Percentiles rank a stretch among this genome's conserved stretches.
phyloP scores from a whole-genome alignment of 2,113 vertebrate genomes.

The Hypomesus transpacificus region DNA sequence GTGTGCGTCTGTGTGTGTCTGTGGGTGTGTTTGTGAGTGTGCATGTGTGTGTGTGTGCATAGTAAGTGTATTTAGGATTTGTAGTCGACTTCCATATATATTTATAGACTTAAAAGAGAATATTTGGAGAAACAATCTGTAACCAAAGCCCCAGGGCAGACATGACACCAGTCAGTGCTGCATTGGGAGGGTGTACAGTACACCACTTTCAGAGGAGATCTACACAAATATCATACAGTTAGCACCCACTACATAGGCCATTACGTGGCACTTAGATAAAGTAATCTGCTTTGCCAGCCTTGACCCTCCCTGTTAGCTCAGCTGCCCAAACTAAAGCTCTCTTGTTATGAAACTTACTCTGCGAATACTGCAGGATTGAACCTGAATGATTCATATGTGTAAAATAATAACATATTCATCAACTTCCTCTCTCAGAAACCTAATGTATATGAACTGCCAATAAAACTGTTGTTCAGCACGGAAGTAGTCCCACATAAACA shows the following conservation, averaged over 20 bases:
- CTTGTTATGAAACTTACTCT: no score
- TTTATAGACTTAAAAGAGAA: no score
- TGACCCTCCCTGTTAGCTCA: slow-evolving; percentile 17
- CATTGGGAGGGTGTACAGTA: not conserved
- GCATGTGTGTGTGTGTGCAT: not conserved
- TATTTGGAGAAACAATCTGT: no score
- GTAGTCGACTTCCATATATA: no score
- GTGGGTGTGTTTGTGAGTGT: not conserved
- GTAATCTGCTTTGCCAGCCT: slow-evolving; percentile 33
- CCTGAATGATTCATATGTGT: no score
- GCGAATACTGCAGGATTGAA: no score
- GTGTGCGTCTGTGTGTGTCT: not conserved
- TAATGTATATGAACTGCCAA: no score
- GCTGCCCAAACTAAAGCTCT: not conserved
- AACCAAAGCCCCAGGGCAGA: no score
- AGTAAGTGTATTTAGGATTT: not conserved
- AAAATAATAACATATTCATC: no score
- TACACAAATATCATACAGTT: slow-evolving; percentile 9
- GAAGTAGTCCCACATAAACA: no score
- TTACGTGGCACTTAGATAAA: slow-evolving; percentile 26
- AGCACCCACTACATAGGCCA: not conserved
- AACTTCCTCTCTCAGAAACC: no score
- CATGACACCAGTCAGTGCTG: not conserved
- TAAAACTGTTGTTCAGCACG: no score
- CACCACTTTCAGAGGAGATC: not conserved